Base-by-base conservation (phyloP, 1,140 invertebrate species). In the Sinella curviseta region DNA sequence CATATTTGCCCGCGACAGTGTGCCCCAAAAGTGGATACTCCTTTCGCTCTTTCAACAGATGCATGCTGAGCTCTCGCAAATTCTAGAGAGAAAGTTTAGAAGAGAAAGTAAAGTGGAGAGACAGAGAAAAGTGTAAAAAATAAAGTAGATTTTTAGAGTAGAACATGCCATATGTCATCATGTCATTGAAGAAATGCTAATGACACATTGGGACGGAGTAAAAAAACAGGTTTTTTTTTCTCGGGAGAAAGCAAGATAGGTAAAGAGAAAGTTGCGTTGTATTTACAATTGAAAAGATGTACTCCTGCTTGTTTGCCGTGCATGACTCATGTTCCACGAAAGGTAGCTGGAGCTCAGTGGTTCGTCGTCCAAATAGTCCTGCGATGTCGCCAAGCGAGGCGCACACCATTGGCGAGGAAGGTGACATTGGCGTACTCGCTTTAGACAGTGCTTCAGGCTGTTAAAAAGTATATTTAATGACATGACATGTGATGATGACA, bases 271-370 rank as follows among this genome's bases (percentile, higher is more conserved):
- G 8, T 48, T 48, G 57, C 8, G 8, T n/a, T 16, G 57, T n/a
- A 87, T 88, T 88, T 82, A 93, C 92, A 85, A 94, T 94, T 0
- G 93, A 94, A 1, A 94, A 93, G 39, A 95, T 90, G 86, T 95
- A 93, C 83, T 95, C 94, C 85, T 95, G 93, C 83, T 94, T 93
- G 81, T 93, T 94, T 16, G 94, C 94, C 2, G 94, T 94, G 84
- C 93, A 94, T 33, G 91, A 93, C 86, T 95, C 94, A n/a, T 92
- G 89, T 85, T 95, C 94, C 60, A 91, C 88, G 86, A 95, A 95
- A 0, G 94, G 94, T 79, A 95, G 86, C 75, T 87, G 82, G 67
- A 84, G 30, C 76, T 85, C 74, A 76, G 76, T 28, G 65, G 70
- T 77, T 31, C 82, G 36, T n/a, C 83, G 36, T 57, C 76, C 85